Conservation (phyloP, 92 coral and sea anemone genomes). For the Ricordea florida region DNA sequence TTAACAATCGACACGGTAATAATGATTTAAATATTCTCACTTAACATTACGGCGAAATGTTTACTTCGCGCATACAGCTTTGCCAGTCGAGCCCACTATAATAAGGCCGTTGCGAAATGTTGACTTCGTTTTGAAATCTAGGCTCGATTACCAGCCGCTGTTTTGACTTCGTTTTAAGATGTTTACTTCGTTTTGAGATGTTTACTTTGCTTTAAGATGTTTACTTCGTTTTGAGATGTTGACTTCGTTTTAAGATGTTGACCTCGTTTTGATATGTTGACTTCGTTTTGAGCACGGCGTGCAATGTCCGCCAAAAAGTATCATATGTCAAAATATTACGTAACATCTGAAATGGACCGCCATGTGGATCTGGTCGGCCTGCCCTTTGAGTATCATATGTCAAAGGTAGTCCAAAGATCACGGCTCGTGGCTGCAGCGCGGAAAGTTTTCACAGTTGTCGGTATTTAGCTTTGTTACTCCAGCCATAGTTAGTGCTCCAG, state of each 20-base stretch:
- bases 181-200: too few relatives aligned
- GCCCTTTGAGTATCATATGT: not conserved
- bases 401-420: not conserved
- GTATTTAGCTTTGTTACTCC: not conserved
- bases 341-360: not conserved
- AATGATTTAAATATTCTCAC: not conserved
- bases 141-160: too few relatives aligned
- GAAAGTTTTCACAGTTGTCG: not conserved
- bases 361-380: not conserved
- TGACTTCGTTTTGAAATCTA: too few relatives aligned
- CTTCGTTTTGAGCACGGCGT: conserved; percentile 10
- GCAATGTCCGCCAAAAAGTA: conserved; percentile 6
- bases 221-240: too few relatives aligned
- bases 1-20: conserved; percentile 7
- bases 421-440: not conserved
- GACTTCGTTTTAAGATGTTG: conserved; percentile 15
- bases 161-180: too few relatives aligned
- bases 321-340: too few relatives aligned
- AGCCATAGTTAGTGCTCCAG: not conserved
- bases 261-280: conserved; percentile 10
- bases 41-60: not conserved
- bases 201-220: too few relatives aligned
- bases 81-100: too few relatives aligned
- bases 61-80: conserved; percentile 7
- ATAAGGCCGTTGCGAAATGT: too few relatives aligned